These are phyloP conservation scores for Drosophila melanocephala DNA, from an alignment of 2,888 invertebrate species.

Conservation along the genomic window DNA sequence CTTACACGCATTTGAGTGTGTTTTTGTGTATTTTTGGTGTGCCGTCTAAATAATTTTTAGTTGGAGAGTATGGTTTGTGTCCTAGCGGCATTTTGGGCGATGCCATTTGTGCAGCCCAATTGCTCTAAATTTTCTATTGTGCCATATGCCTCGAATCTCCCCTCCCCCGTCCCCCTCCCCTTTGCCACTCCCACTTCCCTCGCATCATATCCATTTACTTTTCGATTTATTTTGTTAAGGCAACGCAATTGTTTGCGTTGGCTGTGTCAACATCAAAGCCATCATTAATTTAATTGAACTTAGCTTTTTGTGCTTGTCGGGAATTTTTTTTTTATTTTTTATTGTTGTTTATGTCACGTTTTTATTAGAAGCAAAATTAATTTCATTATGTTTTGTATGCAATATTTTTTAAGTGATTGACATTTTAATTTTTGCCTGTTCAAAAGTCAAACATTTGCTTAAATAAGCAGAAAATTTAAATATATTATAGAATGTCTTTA, in stretches of 20 bases:
- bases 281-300: slow-evolving; percentile 73
- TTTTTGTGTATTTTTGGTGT: slow-evolving; percentile 30
- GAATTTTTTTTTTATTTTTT: slow-evolving; percentile 21
- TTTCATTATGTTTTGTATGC: slow-evolving; percentile 13
- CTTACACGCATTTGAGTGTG: slow-evolving; percentile 5
- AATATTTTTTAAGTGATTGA: slow-evolving; percentile 10
- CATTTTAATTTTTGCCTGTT: slow-evolving; percentile 9
- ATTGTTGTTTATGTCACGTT: slow-evolving; percentile 36
- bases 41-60: slow-evolving; percentile 62
- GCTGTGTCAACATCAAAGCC: slow-evolving; percentile 60
- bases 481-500: not conserved
- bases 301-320: slow-evolving; percentile 24
- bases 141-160: not conserved
- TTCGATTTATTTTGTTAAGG: slow-evolving; percentile 18
- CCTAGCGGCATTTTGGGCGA: slow-evolving; percentile 39
- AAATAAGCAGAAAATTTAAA: not conserved
- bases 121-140: slow-evolving; percentile 32
- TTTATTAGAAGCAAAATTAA: slow-evolving; percentile 15
- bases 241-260: slow-evolving; percentile 39
- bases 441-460: slow-evolving; percentile 18
- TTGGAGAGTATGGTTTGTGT: slow-evolving; percentile 32
- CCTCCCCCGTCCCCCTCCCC: not conserved
- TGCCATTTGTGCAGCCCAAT: slow-evolving; percentile 50
- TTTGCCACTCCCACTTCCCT: not conserved
- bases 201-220: slow-evolving; percentile 44